Base-by-base conservation (phyloP, 2,888 invertebrate species). In the Pachymerium ferrugineum region DNA sequence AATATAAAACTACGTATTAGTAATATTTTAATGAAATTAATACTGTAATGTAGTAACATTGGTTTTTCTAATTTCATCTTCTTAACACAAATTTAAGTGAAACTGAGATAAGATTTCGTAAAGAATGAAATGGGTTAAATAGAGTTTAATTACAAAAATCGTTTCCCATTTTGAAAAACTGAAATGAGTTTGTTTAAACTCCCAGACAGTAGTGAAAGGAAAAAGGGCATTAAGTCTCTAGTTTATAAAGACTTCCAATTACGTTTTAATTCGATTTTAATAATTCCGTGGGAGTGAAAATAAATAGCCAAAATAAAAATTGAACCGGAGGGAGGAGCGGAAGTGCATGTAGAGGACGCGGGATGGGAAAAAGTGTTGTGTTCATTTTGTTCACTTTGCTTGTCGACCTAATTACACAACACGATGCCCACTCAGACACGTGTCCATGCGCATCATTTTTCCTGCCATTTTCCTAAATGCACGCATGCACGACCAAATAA, bases 361-460 rank as follows among this genome's bases (percentile, higher is more conserved):
- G 62, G 62, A 14, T 62, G 62, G 62, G 62, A 62, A 62, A 62
- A 62, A 62, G 62, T 62, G 62, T 62, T 62, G 62, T 62, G n/a
- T 62, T 62, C 62, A 62, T 62, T 62, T 62, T 62, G 62, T 62
- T 62, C 62, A 62, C 28, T 62, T 62, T 62, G 62, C 62, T 62
- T 62, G 62, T 62, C 62, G 62, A 62, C 62, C 62, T 62, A 62
- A 62, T 62, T 62, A 62, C 62, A 62, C 62, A 62, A 62, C 62
- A 28, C 62, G 62, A 62, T 62, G 62, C 25, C 28, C 62, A 62
- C 62, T 62, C 62, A 62, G 62, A 62, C 62, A 62, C 62, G 62
- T 62, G 62, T 62, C 62, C 62, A 62, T 28, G 62, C 62, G 62
- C 62, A 62, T 62, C 62, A 62, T 62, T 62, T 62, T 62, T 62